Conservation (phyloP, 2,888 invertebrate genomes). For the Erebia aethiops region DNA sequence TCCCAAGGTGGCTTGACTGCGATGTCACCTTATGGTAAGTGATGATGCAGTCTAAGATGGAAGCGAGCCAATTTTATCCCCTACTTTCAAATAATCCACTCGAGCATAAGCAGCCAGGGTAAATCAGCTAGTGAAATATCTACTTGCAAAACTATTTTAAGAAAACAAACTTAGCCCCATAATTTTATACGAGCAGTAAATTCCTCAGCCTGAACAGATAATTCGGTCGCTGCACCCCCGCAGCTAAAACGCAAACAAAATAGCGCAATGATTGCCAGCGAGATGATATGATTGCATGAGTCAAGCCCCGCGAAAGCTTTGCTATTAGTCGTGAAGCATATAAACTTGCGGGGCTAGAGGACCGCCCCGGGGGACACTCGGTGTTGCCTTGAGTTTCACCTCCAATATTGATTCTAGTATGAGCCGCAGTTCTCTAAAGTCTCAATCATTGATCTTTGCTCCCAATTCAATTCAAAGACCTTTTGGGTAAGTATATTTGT, state of each 20-base stretch:
- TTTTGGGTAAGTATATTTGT: no score
- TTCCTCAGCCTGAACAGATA: constrained; percentile 54
- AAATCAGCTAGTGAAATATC: no score
- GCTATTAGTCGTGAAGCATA: constrained; percentile 42
- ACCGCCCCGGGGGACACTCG: constrained; percentile 58
- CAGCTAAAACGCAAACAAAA: constrained; percentile 65
- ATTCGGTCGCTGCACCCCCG: constrained; percentile 57
- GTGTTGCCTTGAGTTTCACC: constrained; percentile 30
- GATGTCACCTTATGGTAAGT: no score
- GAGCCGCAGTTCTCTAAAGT: constrained; percentile 33
- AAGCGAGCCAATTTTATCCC: no score
- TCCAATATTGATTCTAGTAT: constrained; percentile 36
- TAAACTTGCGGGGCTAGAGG: constrained; percentile 53
- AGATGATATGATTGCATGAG: constrained; percentile 61
- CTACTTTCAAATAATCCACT: no score
- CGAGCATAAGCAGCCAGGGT: no score
- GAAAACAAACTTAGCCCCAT: constrained; percentile 30
- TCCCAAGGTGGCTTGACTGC: no score
- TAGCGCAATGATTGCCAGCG: constrained; percentile 66
- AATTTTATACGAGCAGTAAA: constrained; percentile 42
- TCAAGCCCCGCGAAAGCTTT: constrained; percentile 42
- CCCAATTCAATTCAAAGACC: no score
- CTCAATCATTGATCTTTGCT: not conserved
- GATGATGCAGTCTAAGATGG: no score
- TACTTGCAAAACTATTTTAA: no score